These are phyloP conservation scores for Digitonthophagus gazella DNA, from an alignment of 2,888 invertebrate species.

Conservation along the genomic window DNA sequence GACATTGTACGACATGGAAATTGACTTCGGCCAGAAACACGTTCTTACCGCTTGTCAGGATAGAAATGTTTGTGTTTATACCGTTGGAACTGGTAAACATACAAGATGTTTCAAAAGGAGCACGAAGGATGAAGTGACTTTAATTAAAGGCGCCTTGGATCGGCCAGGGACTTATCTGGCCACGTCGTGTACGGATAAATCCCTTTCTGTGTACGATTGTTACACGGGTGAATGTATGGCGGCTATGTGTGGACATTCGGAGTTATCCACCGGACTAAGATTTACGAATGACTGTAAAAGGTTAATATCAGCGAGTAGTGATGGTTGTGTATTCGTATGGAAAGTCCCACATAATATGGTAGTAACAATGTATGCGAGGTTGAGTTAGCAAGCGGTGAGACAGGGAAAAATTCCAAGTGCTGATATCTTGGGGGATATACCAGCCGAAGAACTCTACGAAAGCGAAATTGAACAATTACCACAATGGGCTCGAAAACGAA, in stretches of 20 bases:
- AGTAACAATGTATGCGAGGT: constrained; percentile 82
- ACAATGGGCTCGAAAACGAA: constrained; percentile 85
- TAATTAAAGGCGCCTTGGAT: constrained; percentile 85
- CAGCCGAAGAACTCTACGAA: constrained; percentile 44
- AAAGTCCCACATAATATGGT: constrained; percentile 93
- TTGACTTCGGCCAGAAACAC: constrained; percentile 78
- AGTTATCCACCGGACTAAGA: constrained; percentile 83
- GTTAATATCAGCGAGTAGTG: constrained; percentile 88
- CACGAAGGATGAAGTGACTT: constrained; percentile 87
- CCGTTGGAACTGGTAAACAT: constrained; percentile 85
- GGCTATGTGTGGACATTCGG: constrained; percentile 93
- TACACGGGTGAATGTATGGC: constrained; percentile 95
- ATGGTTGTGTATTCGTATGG: constrained; percentile 97
- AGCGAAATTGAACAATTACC: constrained; percentile 70
- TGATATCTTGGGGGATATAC: constrained; percentile 44
- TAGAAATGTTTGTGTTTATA: constrained; percentile 91
- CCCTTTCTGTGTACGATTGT: constrained; percentile 91
- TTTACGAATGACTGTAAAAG: constrained; percentile 91
- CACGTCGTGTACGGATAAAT: constrained; percentile 96
- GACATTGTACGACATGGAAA: constrained; percentile 96
- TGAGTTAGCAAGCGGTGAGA: constrained; percentile 79
- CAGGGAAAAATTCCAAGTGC: constrained; percentile 60
- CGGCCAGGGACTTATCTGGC: constrained; percentile 88
- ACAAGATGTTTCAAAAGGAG: constrained; percentile 92
- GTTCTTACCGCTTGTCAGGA: constrained; percentile 96